A percentile compares a stretch with the other conserved stretches of the same genome.
These are phyloP conservation scores for Glyphotaelius pellucidus DNA, from an alignment of 2,888 invertebrate genomes.

Conservation along the genomic window DNA sequence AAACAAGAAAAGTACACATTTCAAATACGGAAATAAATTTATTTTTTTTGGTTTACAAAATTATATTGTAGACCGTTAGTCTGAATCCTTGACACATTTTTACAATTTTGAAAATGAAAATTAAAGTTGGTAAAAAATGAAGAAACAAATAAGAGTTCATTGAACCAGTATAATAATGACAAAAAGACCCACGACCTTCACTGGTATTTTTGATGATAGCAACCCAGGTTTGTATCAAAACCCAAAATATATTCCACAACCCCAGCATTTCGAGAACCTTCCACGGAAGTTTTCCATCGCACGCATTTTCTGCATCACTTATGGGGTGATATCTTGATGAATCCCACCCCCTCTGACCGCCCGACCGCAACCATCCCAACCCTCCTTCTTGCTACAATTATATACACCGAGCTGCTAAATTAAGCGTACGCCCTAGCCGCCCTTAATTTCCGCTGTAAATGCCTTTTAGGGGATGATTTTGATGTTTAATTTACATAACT, in stretches of 20 bases:
- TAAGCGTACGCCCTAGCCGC: neutral
- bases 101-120: too few species aligned
- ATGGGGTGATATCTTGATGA: conserved; percentile 21
- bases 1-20: too few species aligned
- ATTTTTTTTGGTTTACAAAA: too few species aligned
- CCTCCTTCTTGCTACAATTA: neutral
- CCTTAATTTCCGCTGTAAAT: neutral
- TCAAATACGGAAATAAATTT: too few species aligned
- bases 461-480: neutral
- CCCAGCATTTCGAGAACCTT: neutral
- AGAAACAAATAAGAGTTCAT: too few species aligned
- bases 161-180: too few species aligned
- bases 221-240: neutral
- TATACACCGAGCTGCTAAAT: neutral
- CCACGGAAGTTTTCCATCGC: neutral
- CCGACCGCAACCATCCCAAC: neutral
- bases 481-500: neutral
- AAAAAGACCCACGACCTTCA: too few species aligned
- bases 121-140: too few species aligned
- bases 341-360: neutral
- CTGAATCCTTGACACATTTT: too few species aligned
- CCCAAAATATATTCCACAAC: neutral
- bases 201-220: too few species aligned
- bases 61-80: too few species aligned
- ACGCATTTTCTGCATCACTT: conserved; percentile 40